A percentile compares a stretch with the other conserved stretches of the same genome.
Evolutionary conservation across 2,113 vertebrate species (phyloP).

Genomic region (Rhagologus leucostigma): DNA sequence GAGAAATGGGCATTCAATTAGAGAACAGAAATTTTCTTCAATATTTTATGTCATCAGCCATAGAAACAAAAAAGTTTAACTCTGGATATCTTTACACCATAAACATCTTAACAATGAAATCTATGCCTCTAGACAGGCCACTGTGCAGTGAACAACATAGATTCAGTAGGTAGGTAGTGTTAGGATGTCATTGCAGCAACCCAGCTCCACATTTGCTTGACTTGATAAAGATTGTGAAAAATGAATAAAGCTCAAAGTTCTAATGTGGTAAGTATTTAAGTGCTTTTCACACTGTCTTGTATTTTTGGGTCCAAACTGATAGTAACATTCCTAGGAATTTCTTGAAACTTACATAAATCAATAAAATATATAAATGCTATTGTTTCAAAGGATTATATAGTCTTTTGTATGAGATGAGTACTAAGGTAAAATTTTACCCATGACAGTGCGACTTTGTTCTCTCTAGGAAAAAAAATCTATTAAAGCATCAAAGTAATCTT

Average conservation of each 20-base stretch:
- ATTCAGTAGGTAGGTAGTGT: not conserved
- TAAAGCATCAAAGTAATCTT: not conserved
- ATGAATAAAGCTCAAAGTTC: not conserved
- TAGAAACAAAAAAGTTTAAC: not conserved
- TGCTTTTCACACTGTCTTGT: not conserved
- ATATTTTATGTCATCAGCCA: not conserved
- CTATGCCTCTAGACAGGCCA: not conserved
- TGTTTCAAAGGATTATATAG: not conserved
- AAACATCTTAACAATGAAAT: not conserved
- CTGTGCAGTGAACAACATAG: not conserved
- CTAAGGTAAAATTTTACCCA: not conserved
- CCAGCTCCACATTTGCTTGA: not conserved
- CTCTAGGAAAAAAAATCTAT: not conserved
- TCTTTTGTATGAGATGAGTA: not conserved
- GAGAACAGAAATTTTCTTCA: not conserved
- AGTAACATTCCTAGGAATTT: not conserved
- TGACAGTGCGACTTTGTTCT: not conserved
- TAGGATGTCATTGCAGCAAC: not conserved
- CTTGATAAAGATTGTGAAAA: not conserved
- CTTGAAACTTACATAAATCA: not conserved
- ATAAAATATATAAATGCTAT: not conserved
- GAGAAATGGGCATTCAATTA: not conserved
- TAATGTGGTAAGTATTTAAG: not conserved
- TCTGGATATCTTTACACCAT: not conserved
- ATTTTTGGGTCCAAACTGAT: not conserved